These are phyloP conservation scores for Morone saxatilis DNA, from an alignment of 2,113 vertebrate species.

Conservation along the genomic window DNA sequence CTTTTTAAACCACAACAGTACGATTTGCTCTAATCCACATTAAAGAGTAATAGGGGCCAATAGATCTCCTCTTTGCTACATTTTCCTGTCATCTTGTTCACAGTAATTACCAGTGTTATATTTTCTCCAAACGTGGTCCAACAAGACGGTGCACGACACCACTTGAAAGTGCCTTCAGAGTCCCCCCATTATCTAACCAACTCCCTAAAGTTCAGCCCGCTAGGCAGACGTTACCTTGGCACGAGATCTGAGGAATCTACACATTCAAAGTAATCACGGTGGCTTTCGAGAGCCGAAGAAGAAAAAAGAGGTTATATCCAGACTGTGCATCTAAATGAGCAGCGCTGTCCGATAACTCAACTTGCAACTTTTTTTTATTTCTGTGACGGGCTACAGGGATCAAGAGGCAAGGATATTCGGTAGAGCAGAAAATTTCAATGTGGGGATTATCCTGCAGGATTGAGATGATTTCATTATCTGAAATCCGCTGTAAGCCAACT, in stretches of 20 bases:
- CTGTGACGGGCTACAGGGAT: conserved; percentile 14
- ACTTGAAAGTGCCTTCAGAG: conserved; percentile 61
- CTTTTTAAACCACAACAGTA: conserved; percentile 18
- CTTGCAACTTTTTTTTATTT: conserved; percentile 9
- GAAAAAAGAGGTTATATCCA: conserved; percentile 30
- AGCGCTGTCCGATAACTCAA: conserved; percentile 25
- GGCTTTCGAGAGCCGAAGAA: conserved; percentile 36
- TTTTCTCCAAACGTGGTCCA: conserved; percentile 35
- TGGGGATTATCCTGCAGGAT: conserved; percentile 62
- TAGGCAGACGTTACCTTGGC: conserved; percentile 71
- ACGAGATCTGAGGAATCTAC: conserved; percentile 59
- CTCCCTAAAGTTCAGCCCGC: conserved; percentile 64
- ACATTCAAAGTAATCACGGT: conserved; percentile 59
- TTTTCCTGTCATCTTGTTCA: conserved; percentile 61
- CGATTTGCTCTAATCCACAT: conserved; percentile 21
- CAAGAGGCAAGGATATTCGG: conserved; percentile 39
- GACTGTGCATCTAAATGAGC: conserved; percentile 34
- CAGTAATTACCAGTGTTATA: conserved; percentile 42
- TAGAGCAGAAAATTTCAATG: conserved; percentile 55
- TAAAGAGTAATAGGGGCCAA: conserved; percentile 16
- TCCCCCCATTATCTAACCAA: conserved; percentile 65
- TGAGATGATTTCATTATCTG: conserved; percentile 63
- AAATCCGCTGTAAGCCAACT: conserved; percentile 57
- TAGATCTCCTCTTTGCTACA: conserved; percentile 31
- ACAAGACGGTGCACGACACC: conserved; percentile 76